Base-by-base conservation (phyloP, 1,140 invertebrate genomes). In the Rhagoletis zephyria region DNA sequence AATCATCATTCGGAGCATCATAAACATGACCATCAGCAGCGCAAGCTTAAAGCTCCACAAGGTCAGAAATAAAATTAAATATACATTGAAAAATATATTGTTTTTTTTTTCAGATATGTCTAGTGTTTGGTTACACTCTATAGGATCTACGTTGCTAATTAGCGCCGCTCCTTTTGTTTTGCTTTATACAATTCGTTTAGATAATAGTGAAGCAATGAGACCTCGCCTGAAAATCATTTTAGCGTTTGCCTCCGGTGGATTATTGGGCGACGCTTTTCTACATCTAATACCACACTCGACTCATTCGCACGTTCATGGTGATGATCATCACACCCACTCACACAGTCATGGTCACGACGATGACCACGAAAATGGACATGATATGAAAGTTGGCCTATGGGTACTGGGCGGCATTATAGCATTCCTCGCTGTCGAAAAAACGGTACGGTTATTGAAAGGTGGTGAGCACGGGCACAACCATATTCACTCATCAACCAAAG, bases 231-330 rank as follows among this genome's bases (percentile, higher is more conserved):
- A 96, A 91, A 94, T 96, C 9, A 94, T 99, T 85, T 93, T 99
- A 60, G 98, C 97, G 91, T 99, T 99, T 94, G 98, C 98, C 7
- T 98, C 99, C 9, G 98, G 98, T 12, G 97, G 98, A 85, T 94
- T 99, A 19, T 93, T 99, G 9, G 98, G 98, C 3, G 98, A 99
- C 93, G 98, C 99, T 0, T 99, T 99, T 93, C 94, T 99, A 0
- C 98, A 99, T 93, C 94, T 99, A 19, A 94, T 99, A 87, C 98
- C 98, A 0, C 98, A 99, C 94, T 97, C 98, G 0, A 94, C 98
- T 2, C 94, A 95, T 63, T 95, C 96, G 7, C 95, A 95, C 87
- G 90, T 91, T n/a, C 92, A 93, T 42, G 93, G 94, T 74, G 93
- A 93, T 48, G 93, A 94, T 90, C 94, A 93, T 64, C 85, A 88